These are phyloP conservation scores for Anableps anableps DNA, from an alignment of 2,797 vertebrate genomes.

Conservation along the genomic window DNA sequence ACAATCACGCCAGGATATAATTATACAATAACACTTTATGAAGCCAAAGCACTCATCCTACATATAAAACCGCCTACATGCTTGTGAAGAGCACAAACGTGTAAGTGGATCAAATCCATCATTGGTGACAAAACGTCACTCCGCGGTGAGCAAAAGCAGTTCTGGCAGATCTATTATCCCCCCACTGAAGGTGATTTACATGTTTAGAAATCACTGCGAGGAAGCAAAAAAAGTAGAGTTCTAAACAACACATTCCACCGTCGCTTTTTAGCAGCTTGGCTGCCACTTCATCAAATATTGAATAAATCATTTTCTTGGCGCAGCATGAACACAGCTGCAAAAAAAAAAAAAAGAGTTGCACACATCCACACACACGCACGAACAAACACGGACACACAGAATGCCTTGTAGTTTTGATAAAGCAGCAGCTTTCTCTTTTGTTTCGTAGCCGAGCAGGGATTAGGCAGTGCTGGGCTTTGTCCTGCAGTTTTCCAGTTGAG, in stretches of 20 bases:
- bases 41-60: conserved; percentile 43
- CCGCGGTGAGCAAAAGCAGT: conserved; percentile 68
- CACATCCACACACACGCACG: conserved; percentile 36
- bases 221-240: conserved; percentile 57
- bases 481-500: conserved; percentile 83
- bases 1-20: conserved; percentile 34
- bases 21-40: conserved; percentile 42
- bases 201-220: conserved; percentile 69
- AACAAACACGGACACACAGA: conserved; percentile 71
- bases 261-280: conserved; percentile 76
- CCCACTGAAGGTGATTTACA: conserved; percentile 73
- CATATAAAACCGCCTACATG: conserved; percentile 52
- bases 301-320: conserved; percentile 81
- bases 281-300: conserved; percentile 83
- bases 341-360: conserved; percentile 36
- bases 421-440: conserved; percentile 83
- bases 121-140: conserved; percentile 62
- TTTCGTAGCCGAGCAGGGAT: conserved; percentile 81
- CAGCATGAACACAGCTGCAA: conserved; percentile 76
- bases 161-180: conserved; percentile 74
- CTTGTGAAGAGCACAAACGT: conserved; percentile 47
- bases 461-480: conserved; percentile 82
- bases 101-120: conserved; percentile 70
- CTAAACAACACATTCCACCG: conserved; percentile 75
- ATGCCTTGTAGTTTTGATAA: conserved; percentile 81